Evolutionary conservation across 2,797 vertebrate species (phyloP).

Genomic region (Coregonus ussuriensis): DNA sequence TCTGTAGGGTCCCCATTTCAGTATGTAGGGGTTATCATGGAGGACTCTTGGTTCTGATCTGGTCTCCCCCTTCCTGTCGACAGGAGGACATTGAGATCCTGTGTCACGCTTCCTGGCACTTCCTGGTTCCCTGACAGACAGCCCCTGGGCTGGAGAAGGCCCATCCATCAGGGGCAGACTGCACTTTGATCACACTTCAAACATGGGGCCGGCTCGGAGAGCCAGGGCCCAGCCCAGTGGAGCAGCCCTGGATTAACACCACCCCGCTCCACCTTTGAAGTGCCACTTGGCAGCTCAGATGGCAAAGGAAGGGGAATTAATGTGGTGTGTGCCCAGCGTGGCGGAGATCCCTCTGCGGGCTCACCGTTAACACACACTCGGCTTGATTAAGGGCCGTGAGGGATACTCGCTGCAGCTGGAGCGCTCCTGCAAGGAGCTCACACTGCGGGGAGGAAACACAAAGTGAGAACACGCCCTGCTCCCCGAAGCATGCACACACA

Average conservation of each 20-base stretch:
- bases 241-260: conserved; percentile 63
- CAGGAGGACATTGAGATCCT: conserved; percentile 49
- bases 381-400: conserved; percentile 34
- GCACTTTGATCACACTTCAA: conserved; percentile 76
- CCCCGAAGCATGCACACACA: neutral
- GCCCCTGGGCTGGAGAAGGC: conserved; percentile 50
- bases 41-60: conserved; percentile 6
- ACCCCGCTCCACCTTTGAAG: conserved; percentile 70
- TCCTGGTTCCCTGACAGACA: conserved; percentile 59
- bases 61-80: conserved; percentile 21
- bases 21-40: neutral
- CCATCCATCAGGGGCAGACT: conserved; percentile 69
- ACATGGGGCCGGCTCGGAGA: conserved; percentile 39
- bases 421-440: conserved; percentile 30
- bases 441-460: neutral
- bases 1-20: neutral
- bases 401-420: conserved; percentile 41
- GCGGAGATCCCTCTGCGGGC: conserved; percentile 32
- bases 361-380: conserved; percentile 40
- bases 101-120: conserved; percentile 58
- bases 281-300: conserved; percentile 64
- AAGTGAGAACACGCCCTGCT: neutral
- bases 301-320: conserved; percentile 65
- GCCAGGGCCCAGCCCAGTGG: neutral
- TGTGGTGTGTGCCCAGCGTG: conserved; percentile 45